Percentiles rank a stretch among this genome's conserved stretches.
Evolutionary conservation across 2,797 vertebrate genomes (phyloP).

Genomic region (Hypotaenidia philippensis): DNA sequence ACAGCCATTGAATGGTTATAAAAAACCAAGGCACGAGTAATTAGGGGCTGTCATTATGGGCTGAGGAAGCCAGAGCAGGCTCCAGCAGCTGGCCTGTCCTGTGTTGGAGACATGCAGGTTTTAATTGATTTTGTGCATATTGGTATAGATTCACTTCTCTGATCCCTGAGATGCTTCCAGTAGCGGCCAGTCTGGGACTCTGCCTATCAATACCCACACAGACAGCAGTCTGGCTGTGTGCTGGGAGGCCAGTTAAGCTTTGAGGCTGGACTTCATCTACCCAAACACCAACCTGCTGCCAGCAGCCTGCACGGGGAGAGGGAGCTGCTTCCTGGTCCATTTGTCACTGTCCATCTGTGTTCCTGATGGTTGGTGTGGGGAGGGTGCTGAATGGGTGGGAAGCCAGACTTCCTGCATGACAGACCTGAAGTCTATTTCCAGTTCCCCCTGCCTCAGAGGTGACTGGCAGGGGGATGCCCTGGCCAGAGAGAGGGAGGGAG

Average conservation of each 20-base stretch:
- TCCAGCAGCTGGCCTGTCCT: neutral
- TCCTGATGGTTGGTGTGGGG: neutral
- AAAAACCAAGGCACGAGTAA: neutral
- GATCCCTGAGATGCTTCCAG: neutral
- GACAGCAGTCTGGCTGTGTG: neutral
- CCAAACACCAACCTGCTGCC: neutral
- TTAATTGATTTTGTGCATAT: neutral
- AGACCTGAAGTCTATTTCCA: neutral
- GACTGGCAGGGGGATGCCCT: neutral
- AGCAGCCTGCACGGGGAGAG: neutral
- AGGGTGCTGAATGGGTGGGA: neutral
- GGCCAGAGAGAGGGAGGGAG: neutral
- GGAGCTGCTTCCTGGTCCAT: neutral
- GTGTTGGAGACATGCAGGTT: neutral
- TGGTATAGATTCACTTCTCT: neutral
- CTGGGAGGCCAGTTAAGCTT: neutral
- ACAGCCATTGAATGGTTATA: neutral
- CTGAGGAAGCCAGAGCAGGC: neutral
- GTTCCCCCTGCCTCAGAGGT: neutral
- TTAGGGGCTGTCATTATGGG: neutral
- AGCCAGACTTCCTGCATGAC: neutral
- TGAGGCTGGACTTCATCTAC: neutral
- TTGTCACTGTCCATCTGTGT: neutral
- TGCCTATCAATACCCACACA: neutral
- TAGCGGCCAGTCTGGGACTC: neutral